These are phyloP conservation scores for Euthynnus affinis DNA, from an alignment of 2,797 vertebrate species.

Conservation along the genomic window DNA sequence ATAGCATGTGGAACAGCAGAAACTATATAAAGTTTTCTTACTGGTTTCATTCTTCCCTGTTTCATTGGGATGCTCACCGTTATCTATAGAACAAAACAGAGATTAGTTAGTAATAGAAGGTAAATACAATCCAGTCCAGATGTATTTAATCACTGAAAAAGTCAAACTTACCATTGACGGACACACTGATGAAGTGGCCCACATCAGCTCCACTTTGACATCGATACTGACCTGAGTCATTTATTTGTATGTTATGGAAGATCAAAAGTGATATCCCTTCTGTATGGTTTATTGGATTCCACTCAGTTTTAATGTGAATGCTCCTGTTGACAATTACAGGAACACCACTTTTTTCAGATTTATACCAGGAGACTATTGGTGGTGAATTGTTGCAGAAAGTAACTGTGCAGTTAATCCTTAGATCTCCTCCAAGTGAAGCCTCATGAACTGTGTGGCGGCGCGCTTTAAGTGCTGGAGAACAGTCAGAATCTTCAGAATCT, in stretches of 20 bases:
- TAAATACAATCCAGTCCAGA: background rate
- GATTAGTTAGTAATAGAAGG: background rate
- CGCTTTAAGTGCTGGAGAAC: accelerated
- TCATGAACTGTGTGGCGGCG: accelerated
- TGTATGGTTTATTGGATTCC: accelerated
- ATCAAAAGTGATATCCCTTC: background rate
- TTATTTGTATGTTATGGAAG: conserved; percentile 6
- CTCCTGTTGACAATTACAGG: background rate
- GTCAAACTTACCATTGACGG: conserved; percentile 51
- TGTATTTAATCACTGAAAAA: background rate
- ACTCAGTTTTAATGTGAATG: background rate
- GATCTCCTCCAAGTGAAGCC: accelerated
- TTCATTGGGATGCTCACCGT: accelerated
- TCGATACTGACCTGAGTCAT: conserved; percentile 43
- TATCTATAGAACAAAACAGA: conserved; percentile 27
- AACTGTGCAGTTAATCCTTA: conserved; percentile 35
- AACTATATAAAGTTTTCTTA: conserved; percentile 17
- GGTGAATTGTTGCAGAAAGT: background rate
- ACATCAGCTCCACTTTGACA: accelerated
- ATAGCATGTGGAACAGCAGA: background rate
- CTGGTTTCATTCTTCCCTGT: background rate
- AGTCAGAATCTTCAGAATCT: background rate
- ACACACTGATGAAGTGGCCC: conserved; percentile 28
- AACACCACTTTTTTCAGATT: accelerated
- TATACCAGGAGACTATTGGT: conserved; percentile 50